Evolutionary conservation across 1,140 invertebrate species (phyloP), one percentile per base, ranked within the genome.

Genomic region (Musca vetustissima): DNA sequence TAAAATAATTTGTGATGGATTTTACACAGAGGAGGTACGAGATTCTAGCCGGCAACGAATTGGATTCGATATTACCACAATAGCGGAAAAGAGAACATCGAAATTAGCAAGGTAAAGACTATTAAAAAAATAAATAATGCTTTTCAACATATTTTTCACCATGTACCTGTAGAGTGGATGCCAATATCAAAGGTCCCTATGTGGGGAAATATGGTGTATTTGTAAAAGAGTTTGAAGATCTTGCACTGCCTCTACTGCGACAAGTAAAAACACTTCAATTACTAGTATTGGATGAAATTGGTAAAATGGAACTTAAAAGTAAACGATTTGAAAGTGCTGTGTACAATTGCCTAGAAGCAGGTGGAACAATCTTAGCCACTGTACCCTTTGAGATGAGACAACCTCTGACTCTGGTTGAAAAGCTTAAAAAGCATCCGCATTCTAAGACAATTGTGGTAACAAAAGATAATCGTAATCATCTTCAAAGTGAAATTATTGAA

Each of bases 281-380:
- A 55, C 67, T 88, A 24, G 75, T 89, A 11, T 83, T 90, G 24
- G 89, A 90, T 80, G 89, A 90, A 79, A 87, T 90, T 67, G 89
- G 89, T 17, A 90, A 90, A 83, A 90, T 90, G 89, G 89, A 90
- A 78, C 70, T 88, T 47, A 88, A 88, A 49, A 89, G 88, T 72
- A 76, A 84, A 57, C 77, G 77, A 55, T 90, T 90, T 75, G 73
- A 84, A 59, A 66, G 74, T 17, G 64, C 72, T 14, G 77, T 87
- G 17, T 7, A 13, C 0, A 72, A 78, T 22, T 73, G 82, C 43
- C 81, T 87, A 67, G 70, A 75, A 15, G 70, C 72, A 15, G 25
- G 67, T 17, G 14, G 17, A 9, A 64, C 28, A 1, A 79, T 89
- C 21, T 72, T 61, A 2, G 86, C 86, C 9, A 89, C 88, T 4